phyloP scores from a whole-genome alignment of 2,888 invertebrate genomes.

The Aethes cnicana region DNA sequence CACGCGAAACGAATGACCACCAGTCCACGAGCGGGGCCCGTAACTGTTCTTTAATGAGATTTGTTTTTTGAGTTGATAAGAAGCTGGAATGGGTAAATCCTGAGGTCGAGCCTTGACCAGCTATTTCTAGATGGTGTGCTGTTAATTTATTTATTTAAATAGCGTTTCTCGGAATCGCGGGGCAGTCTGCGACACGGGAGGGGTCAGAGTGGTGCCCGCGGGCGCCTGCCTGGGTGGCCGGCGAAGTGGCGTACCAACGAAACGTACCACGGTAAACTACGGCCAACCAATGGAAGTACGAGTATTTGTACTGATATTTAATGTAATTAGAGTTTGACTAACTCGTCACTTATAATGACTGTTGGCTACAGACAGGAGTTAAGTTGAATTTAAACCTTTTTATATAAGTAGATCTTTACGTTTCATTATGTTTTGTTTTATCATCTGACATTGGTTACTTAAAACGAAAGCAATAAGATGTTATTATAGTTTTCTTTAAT shows the following conservation, averaged over 20 bases:
- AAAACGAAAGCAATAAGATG: too few relatives aligned
- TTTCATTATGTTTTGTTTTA: too few relatives aligned
- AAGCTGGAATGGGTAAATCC: conserved; percentile 19
- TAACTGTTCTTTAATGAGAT: conserved; percentile 61
- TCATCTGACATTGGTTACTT: too few relatives aligned
- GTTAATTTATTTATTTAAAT: conserved; percentile 31
- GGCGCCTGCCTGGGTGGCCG: conserved; percentile 54
- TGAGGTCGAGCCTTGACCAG: not conserved
- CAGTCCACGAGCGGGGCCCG: conserved; percentile 47
- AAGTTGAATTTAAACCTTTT: too few relatives aligned
- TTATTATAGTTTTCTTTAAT: too few relatives aligned
- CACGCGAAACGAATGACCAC: conserved; percentile 50
- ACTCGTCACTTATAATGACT: too few relatives aligned
- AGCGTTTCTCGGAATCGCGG: conserved; percentile 32
- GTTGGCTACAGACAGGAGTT: too few relatives aligned
- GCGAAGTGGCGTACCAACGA: conserved; percentile 24
- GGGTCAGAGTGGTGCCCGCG: conserved; percentile 35
- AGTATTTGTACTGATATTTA: too few relatives aligned
- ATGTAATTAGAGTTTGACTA: too few relatives aligned
- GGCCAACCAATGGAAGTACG: too few relatives aligned
- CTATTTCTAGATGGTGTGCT: conserved; percentile 12
- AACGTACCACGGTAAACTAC: not conserved
- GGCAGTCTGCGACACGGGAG: conserved; percentile 37
- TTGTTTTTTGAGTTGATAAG: conserved; percentile 39
- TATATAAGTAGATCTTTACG: too few relatives aligned